Evolutionary conservation across 2,113 vertebrate genomes (phyloP), one percentile per base, ranked within the genome.

Genomic region (Hirundichthys speculiger): DNA sequence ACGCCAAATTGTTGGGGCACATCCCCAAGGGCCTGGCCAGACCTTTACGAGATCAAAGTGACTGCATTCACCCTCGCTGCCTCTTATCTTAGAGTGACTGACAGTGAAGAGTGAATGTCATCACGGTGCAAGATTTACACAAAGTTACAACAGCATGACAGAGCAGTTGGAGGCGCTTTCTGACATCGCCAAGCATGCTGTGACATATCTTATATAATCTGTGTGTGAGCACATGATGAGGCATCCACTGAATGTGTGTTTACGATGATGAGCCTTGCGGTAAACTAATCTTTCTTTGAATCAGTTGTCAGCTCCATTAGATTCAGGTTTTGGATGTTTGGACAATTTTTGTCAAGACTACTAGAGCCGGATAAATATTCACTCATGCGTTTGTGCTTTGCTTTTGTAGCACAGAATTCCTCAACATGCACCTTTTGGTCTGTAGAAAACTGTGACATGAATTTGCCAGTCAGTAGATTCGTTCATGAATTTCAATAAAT

Each of bases 181-280:
- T 57, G 69, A 64, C 52, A 8, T 67, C 13, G 16, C 45, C 14
- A 48, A 65, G 39, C 51, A 51, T 19, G 10, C 47, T 43, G 59
- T 73, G 71, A 79, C 60, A 64, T 12, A 19, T 64, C 50, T 86
- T 80, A 80, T 38, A 61, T 79, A 84, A 82, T 55, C n/a, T 18
- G 43, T 19, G 43, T 45, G 43, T 10, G 34, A 63, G 59, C 50
- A 15, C 24, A 18, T 42, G 40, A 53, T 24, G 13, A 34, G 38
- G n/a, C 55, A 13, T 49, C 30, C 18, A 14, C 41, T 21, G 14
- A 34, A 19, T n/a, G 11, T 34, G 21, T 34, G 27, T 61, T 73
- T 20, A 20, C 25, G 41, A 19, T 3, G 22, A 0, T 3, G 13
- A 38, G 22, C 11, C 20, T 8, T 5, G 1, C 19, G 18, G 52